Conservation (phyloP, 2,113 vertebrate genomes). For the Narcine bancroftii region DNA sequence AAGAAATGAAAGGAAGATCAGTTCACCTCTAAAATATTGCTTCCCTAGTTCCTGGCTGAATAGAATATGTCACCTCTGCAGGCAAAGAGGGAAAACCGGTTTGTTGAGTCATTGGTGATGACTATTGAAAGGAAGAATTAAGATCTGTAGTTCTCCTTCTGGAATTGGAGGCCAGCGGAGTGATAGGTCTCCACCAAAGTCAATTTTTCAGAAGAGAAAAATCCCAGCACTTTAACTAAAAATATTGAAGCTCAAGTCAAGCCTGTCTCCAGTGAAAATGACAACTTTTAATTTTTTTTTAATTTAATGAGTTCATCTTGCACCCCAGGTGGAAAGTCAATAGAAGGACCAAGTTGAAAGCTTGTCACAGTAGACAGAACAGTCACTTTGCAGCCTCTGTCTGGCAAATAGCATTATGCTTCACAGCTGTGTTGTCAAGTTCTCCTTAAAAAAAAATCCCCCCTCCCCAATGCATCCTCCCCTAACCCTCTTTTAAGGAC, state of each 20-base stretch:
- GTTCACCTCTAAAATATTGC: not conserved
- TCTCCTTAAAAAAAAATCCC: conserved; percentile 59
- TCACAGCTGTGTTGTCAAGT: conserved; percentile 75
- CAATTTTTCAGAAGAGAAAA: conserved; percentile 27
- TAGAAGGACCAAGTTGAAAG: conserved; percentile 59
- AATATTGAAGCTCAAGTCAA: conserved; percentile 69
- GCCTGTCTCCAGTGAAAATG: conserved; percentile 72
- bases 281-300: conserved; percentile 47
- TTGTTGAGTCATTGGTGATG: not conserved
- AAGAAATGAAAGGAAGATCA: not conserved
- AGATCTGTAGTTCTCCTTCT: not conserved
- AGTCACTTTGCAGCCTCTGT: conserved; percentile 88
- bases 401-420: conserved; percentile 71
- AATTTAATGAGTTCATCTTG: conserved; percentile 65
- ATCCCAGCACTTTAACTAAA: conserved; percentile 14
- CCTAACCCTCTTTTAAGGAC: conserved; percentile 82
- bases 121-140: not conserved
- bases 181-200: not conserved
- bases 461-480: conserved; percentile 60
- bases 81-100: not conserved
- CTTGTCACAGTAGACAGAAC: conserved; percentile 85
- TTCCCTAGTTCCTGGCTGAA: not conserved
- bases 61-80: too few species aligned
- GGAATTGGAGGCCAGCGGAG: not conserved
- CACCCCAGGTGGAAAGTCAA: conserved; percentile 77